A percentile compares a stretch with the other conserved stretches of the same genome.
Evolutionary conservation across 2,113 vertebrate species (phyloP).

Genomic region (Melanerpes aurifrons): DNA sequence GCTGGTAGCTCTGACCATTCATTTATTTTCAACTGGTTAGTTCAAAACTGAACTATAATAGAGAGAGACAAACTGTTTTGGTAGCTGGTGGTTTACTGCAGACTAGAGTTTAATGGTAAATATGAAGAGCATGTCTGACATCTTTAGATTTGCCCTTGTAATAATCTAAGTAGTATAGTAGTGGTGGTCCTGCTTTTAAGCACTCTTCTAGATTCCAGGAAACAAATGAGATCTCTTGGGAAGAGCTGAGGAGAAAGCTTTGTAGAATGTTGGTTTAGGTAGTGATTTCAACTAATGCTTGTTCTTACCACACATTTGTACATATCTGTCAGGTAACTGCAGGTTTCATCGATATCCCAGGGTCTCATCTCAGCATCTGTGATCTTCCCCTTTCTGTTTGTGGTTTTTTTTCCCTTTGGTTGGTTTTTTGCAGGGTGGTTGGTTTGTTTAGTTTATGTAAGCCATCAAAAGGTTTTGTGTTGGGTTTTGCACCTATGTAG

Average conservation of each 20-base stretch:
- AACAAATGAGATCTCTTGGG: neutral
- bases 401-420: neutral
- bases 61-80: neutral
- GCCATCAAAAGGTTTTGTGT: neutral
- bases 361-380: neutral
- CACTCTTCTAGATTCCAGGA: neutral
- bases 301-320: no score
- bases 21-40: neutral
- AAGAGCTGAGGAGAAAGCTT: no score
- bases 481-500: neutral
- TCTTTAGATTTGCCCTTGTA: neutral
- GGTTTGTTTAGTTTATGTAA: neutral
- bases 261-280: no score
- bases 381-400: neutral
- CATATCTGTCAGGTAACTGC: neutral
- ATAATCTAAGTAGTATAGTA: neutral
- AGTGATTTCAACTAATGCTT: no score
- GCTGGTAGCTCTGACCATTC: neutral
- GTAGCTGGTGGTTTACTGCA: neutral
- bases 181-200: neutral
- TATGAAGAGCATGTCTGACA: neutral
- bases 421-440: neutral
- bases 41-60: neutral
- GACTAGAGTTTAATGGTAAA: neutral
- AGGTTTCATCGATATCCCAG: neutral